Evolutionary conservation across 2,888 invertebrate species (phyloP).

Genomic region (Platycnemis pennipes): DNA sequence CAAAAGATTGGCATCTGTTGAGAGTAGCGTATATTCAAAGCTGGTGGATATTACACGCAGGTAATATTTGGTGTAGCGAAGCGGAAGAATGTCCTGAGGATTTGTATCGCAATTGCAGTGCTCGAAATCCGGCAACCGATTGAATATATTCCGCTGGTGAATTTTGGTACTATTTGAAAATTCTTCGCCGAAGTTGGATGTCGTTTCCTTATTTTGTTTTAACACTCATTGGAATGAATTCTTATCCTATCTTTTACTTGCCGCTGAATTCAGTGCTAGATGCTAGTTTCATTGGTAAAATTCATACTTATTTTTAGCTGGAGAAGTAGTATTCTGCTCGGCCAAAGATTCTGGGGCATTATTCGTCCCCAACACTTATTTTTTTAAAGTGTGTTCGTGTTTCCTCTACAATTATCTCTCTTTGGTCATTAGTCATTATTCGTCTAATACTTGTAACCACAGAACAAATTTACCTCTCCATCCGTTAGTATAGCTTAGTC

Average conservation of each 20-base stretch:
- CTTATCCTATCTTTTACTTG: background rate
- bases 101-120: conserved; percentile 15
- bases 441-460: background rate
- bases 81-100: conserved; percentile 1
- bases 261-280: background rate
- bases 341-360: conserved; percentile 27
- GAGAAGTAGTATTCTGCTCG: background rate
- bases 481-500: background rate
- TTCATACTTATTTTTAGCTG: background rate
- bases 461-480: background rate
- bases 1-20: too few relatives aligned
- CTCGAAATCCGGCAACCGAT: background rate
- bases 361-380: conserved; percentile 26
- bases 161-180: background rate
- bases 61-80: background rate
- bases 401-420: background rate
- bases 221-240: background rate
- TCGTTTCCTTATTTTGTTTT: background rate
- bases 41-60: background rate
- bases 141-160: background rate
- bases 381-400: conserved; percentile 9
- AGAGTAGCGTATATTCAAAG: too few relatives aligned
- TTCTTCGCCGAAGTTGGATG: background rate
- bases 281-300: background rate
- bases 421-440: background rate